Conservation (phyloP, 2,797 vertebrate species). For the Ispidina picta region DNA sequence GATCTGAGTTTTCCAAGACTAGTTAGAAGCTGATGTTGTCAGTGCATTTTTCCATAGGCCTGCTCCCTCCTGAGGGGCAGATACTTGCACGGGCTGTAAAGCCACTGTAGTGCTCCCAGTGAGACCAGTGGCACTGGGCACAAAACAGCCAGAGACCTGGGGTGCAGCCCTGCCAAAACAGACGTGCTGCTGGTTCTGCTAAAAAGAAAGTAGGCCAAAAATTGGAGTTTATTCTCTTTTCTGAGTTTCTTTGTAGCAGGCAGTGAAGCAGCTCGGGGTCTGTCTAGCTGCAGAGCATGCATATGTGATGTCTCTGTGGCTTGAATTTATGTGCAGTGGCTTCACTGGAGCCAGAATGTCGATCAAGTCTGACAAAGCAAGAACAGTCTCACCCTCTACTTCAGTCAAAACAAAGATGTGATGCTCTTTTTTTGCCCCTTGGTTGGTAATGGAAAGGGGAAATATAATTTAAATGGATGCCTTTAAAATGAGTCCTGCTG, state of each 20-base stretch:
- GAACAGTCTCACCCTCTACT: background rate
- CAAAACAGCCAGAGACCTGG: background rate
- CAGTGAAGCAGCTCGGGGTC: background rate
- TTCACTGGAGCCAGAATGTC: background rate
- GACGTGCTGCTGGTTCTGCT: background rate
- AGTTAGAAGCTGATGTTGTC: background rate
- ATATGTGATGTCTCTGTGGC: background rate
- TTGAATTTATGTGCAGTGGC: background rate
- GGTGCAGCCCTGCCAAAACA: background rate
- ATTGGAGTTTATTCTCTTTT: background rate
- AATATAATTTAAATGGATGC: background rate
- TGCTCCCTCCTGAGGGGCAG: background rate
- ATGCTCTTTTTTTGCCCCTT: slow-evolving; percentile 23
- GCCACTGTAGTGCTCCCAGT: background rate
- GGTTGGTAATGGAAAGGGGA: background rate
- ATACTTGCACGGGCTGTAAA: background rate
- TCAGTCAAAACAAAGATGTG: slow-evolving; percentile 10
- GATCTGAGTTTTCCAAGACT: background rate
- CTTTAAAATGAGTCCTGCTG: background rate
- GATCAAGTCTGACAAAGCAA: background rate
- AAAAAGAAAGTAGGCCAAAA: background rate
- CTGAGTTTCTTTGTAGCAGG: background rate
- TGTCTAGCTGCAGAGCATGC: background rate
- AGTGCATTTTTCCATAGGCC: background rate
- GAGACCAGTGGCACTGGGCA: background rate